Conservation (phyloP, 2,797 vertebrate genomes). For the Helarctos malayanus region DNA sequence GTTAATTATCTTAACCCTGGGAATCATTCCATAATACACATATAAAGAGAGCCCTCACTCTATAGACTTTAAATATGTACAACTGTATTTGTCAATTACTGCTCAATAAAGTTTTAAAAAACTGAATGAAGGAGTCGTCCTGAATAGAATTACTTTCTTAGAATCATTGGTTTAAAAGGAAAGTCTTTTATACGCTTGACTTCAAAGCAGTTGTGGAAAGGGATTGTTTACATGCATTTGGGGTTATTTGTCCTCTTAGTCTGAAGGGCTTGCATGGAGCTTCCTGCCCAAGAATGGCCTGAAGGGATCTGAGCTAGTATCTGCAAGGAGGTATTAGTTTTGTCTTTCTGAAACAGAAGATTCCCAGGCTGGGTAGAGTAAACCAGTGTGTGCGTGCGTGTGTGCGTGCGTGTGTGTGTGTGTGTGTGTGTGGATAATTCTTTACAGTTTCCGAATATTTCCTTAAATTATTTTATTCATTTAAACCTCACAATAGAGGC, state of each 20-base stretch:
- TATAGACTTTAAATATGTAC: background rate
- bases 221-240: background rate
- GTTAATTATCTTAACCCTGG: background rate
- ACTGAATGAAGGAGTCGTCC: background rate
- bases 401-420: background rate
- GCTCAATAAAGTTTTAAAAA: background rate
- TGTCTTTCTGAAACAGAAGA: constrained; percentile 20
- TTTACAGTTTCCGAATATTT: background rate
- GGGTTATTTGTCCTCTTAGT: constrained; percentile 14
- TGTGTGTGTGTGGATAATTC: background rate
- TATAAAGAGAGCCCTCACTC: background rate
- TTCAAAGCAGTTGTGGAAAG: constrained; percentile 41
- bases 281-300: background rate
- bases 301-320: background rate
- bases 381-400: background rate
- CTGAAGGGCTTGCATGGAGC: constrained; percentile 5
- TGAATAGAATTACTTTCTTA: background rate
- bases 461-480: background rate
- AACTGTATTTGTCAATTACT: background rate
- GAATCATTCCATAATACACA: background rate
- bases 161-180: background rate
- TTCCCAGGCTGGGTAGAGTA: background rate
- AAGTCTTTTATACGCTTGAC: background rate
- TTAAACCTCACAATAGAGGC: background rate
- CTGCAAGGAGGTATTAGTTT: background rate